Base-by-base conservation (phyloP, 2,113 vertebrate species). In the Apodemus sylvaticus region DNA sequence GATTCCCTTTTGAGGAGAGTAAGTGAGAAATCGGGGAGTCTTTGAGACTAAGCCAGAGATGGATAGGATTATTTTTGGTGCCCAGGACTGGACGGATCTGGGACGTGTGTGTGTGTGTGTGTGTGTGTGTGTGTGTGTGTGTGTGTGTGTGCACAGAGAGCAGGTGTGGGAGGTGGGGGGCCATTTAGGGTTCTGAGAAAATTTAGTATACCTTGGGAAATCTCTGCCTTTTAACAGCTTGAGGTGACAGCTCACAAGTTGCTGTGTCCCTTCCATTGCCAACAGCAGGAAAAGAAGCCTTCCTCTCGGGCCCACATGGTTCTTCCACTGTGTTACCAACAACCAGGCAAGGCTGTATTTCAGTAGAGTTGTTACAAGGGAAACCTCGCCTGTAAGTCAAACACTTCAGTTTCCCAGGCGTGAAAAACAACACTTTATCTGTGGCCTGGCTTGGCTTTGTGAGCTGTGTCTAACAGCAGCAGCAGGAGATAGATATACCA, bases 391-490 rank as follows among this genome's bases (percentile, higher is more conserved):
- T 97, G 93, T 98, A 98, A 98, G 0, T 55, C 96, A 96, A 97
- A 66, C 64, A 7, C 64, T 98, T 98, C 89, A 89, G 95, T 96
- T 95, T 82, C 87, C 97, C 70, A 83, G 97, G 91, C 94, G 60
- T 95, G 96, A 94, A 98, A 95, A 97, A 93, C 93, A 90, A 68
- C 82, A 29, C 11, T 97, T 97, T 97, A 94, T 89, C 83, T 97
- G 94, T 51, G 95, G 96, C 68, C 24, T 9, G 45, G 86, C 89
- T 86, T 42, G 92, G 89, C 86, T 96, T 98, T 98, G 97, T 93
- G 97, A 98, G 90, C 95, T 98, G 94, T 97, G 96, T 93, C 95
- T 92, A 5, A 96, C 0, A 0, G 97, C 93, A 26, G 5, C 14
- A 17, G 58, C 94, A 96, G 91, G 85, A 95, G 92, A 94, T 93